Evolutionary conservation across 92 coral and sea anemone genomes (phyloP), one percentile per base, ranked within the genome.

Genomic region (Heliopora coerulea): DNA sequence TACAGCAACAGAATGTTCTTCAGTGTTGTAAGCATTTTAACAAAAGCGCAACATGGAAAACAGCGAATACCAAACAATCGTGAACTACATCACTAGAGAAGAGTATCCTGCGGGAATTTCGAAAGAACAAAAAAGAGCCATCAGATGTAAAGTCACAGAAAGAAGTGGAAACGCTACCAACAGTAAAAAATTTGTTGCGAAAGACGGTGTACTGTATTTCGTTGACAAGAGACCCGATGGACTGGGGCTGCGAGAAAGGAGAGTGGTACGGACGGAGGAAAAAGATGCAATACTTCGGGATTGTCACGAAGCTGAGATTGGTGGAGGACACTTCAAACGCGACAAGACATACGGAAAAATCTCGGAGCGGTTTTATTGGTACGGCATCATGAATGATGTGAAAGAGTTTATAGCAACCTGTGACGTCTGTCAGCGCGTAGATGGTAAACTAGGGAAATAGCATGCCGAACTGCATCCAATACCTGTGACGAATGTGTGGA

Each of bases 361-460:
- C 12, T 58, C 72, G 41, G 66, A 78, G 83, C 54, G 83, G 13
- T 78, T 78, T 44, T 66, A 78, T 31, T 78, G 83, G 83, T 19
- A 59, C 29, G 76, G 76, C 39, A 29, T 78, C 76, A 64, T 65
- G 65, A 78, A 54, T n/a, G 83, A 78, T 30, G 75, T 78, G 39
- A 78, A 54, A 13, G 48, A 33, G 4, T 78, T 32, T 31, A 56
- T 78, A 27, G 37, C 60, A 48, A n/a, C 83, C 67, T 78, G 83
- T 39, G 75, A 65, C 54, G 60, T 68, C 60, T 68, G 75, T 50
- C 75, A 68, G 75, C 75, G 60, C 8, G 41, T 68, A 28, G 75
- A 68, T 68, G 58, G 74, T 25, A 67, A 67, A 48, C 74, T 67
- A 44, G 74, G 74, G 40, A 67, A 67, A 30, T 37, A 68, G 17